A percentile compares a stretch with the other conserved stretches of the same genome.
Conservation (phyloP, 2,113 vertebrate genomes). For the Oxyura jamaicensis region DNA sequence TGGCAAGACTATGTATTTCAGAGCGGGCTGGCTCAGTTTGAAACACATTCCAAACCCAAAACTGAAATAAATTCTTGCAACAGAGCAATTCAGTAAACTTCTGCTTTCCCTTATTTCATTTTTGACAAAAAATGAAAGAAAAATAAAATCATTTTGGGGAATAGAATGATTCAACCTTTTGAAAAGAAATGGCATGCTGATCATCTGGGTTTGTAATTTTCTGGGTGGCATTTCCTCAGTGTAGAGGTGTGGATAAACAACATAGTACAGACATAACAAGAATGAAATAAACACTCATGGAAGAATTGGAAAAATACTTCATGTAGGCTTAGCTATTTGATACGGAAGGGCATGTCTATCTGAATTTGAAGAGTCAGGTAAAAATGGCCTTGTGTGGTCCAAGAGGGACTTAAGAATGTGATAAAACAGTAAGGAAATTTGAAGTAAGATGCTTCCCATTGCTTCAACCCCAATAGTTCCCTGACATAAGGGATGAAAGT, state of each 20-base stretch:
- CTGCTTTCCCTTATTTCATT: conserved; percentile 10
- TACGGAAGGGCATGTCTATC: neutral
- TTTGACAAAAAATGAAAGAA: neutral
- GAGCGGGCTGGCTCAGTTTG: conserved; percentile 55
- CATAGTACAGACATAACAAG: neutral
- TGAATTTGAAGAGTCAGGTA: neutral
- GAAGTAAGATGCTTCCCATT: neutral
- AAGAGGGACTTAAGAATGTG: neutral
- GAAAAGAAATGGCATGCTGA: neutral
- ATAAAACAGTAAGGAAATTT: neutral
- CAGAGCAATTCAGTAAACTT: conserved; percentile 27
- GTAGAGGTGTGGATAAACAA: neutral
- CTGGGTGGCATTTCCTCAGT: neutral
- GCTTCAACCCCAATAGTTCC: neutral
- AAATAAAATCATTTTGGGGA: neutral
- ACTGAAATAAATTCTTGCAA: conserved; percentile 60
- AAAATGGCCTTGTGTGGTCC: neutral
- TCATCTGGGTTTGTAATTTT: neutral
- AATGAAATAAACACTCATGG: neutral
- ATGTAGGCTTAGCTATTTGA: neutral
- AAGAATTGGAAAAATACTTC: conserved; percentile 15
- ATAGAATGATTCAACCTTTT: conserved; percentile 1
- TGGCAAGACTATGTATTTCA: conserved; percentile 51
- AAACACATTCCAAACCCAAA: conserved; percentile 61
- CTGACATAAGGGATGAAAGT: neutral